These are phyloP conservation scores for Halocaridina rubra DNA, from an alignment of 2,888 invertebrate genomes.

Conservation along the genomic window DNA sequence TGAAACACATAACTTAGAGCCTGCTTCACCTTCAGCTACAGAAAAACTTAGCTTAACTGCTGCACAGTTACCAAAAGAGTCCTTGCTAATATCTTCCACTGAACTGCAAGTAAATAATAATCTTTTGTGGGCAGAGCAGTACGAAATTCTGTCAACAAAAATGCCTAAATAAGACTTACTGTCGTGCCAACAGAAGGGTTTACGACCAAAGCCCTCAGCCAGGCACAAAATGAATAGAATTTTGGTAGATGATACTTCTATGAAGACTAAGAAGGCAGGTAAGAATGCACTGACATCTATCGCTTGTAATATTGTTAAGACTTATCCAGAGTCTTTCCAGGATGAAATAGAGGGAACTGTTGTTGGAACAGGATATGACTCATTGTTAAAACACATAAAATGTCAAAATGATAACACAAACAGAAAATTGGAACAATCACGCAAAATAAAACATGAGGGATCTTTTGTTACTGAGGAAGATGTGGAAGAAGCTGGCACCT, in stretches of 20 bases:
- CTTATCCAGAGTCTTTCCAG: neutral
- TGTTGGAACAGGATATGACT: conserved; percentile 5
- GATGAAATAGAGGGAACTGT: neutral
- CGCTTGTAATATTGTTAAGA: neutral
- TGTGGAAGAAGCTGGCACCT: neutral
- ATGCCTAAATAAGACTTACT: neutral
- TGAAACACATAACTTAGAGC: too few relatives aligned
- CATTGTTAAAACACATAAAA: neutral
- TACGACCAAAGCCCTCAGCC: neutral
- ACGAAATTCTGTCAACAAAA: neutral
- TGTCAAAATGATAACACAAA: neutral
- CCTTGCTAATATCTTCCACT: neutral
- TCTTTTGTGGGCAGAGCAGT: neutral
- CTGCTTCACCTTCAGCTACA: too few relatives aligned
- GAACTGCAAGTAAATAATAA: neutral
- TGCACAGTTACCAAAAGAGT: too few relatives aligned
- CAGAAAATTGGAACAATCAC: neutral
- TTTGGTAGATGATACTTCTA: neutral
- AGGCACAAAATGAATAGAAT: conserved; percentile 1
- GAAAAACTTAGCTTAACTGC: too few relatives aligned
- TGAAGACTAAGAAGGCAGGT: neutral
- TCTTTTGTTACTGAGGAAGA: conserved; percentile 2
- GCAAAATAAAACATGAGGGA: neutral
- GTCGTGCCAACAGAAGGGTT: neutral
- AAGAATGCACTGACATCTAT: neutral